Base-by-base conservation (phyloP, 2,888 invertebrate genomes). In the Taenaris catops region DNA sequence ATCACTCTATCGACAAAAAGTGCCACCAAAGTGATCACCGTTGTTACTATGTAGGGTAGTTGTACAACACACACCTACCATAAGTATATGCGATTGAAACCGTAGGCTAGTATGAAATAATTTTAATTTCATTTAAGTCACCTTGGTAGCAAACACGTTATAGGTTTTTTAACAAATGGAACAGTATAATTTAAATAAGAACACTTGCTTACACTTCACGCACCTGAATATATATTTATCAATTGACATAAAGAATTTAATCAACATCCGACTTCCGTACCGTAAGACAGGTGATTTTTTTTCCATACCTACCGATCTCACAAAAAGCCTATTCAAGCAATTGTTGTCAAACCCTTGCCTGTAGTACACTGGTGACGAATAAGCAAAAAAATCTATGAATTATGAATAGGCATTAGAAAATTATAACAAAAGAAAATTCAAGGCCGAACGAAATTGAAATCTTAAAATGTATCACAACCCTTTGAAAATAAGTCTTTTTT, bases 241-340 rank as follows among this genome's bases (percentile, higher is more conserved):
- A 44, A 46, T 52, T 33, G 40, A 41, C 43, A 47, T 46, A 34
- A 39, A 32, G 38, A 37, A 31, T 42, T 46, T 44, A 46, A 68
- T 70, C 72, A 46, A 63, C 71, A 65, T 73, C 70, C 75, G 55
- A 55, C 68, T 79, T 81, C 81, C 83, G 72, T 41, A 49, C 60
- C 70, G 54, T 9, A 52, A 51, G 61, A 76, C 80, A 80, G 78
- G 81, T 80, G 78, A 68, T 58, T 41, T 38, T 38, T 25, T 43
- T 18, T 16, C n/a, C n/a, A n/a, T n/a, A n/a, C n/a, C 28, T 39
- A 29, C 18, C 9, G 27, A 35, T 32, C 32, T 18, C 17, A 25
- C 32, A 32, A 35, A 40, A 70, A 69, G 51, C 28, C 59, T 52
- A 64, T 69, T 68, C 63, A 70, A 40, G 31, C 61, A 49, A 71